Conservation (phyloP, 2,888 invertebrate genomes). For the Andrena fulva region DNA sequence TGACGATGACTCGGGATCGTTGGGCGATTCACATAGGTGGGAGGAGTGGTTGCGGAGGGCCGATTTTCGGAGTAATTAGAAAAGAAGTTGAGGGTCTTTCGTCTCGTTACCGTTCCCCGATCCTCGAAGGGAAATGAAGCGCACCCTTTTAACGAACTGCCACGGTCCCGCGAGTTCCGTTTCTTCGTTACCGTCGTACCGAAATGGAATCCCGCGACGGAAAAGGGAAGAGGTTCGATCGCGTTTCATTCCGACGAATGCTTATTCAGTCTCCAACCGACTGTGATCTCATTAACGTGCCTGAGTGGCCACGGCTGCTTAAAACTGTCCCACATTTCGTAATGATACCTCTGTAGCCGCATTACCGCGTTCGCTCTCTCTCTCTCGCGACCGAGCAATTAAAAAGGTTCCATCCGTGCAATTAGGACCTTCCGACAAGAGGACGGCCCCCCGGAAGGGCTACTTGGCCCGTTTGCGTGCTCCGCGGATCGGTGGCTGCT, state of each 20-base stretch:
- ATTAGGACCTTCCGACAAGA: slow-evolving; percentile 54
- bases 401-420: slow-evolving; percentile 64
- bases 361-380: slow-evolving; percentile 42
- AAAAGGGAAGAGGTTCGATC: slow-evolving; percentile 40
- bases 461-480: slow-evolving; percentile 53
- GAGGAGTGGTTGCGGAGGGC: not conserved
- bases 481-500: not conserved
- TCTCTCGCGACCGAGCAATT: slow-evolving; percentile 61
- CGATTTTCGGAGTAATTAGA: slow-evolving; percentile 65
- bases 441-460: slow-evolving; percentile 4
- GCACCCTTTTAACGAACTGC: slow-evolving; percentile 76
- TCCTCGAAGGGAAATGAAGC: slow-evolving; percentile 64
- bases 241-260: slow-evolving; percentile 43
- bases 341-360: slow-evolving; percentile 66
- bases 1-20: slow-evolving; percentile 21
- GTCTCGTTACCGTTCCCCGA: slow-evolving; percentile 58
- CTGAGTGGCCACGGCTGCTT: slow-evolving; percentile 63
- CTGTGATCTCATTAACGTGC: slow-evolving; percentile 74
- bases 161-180: slow-evolving; percentile 25
- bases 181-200: slow-evolving; percentile 44
- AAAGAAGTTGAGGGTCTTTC: slow-evolving; percentile 55
- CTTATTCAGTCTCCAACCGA: slow-evolving; percentile 61
- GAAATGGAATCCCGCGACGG: slow-evolving; percentile 23
- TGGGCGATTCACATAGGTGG: not conserved
- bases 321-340: slow-evolving; percentile 69